A percentile compares a stretch with the other conserved stretches of the same genome.
phyloP scores from a whole-genome alignment of 2,113 vertebrate genomes.

The Cheilinus undulatus region DNA sequence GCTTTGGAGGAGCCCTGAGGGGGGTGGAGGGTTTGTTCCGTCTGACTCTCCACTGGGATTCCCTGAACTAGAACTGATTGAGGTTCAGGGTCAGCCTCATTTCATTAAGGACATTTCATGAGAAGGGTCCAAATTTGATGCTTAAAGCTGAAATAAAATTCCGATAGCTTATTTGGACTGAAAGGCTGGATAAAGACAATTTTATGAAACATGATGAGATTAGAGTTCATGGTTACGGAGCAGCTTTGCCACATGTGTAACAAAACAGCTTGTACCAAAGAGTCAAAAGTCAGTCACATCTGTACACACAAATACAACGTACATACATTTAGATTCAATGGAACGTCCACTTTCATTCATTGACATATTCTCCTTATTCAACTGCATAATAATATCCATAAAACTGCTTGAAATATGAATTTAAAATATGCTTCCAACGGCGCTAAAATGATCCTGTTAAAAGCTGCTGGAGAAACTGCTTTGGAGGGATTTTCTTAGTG shows the following conservation, averaged over 20 bases:
- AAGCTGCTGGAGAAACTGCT: too few species aligned
- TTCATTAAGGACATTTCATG: constrained; percentile 60
- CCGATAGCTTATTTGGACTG: neutral
- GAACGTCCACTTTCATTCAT: too few species aligned
- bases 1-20: constrained; percentile 36
- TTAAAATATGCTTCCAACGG: neutral
- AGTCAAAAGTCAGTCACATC: neutral
- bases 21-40: constrained; percentile 35
- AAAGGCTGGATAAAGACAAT: constrained; percentile 19
- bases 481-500: too few species aligned
- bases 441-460: neutral
- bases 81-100: constrained; percentile 51
- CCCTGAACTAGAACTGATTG: constrained; percentile 43
- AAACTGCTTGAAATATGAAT: neutral
- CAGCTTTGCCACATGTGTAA: constrained; percentile 18
- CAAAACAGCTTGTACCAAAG: too few species aligned
- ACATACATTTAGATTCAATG: neutral
- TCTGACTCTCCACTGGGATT: constrained; percentile 55
- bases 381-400: neutral
- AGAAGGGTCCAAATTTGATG: constrained; percentile 44
- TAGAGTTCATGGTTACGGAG: constrained; percentile 22
- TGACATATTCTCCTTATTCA: neutral
- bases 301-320: neutral
- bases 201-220: constrained; percentile 51
- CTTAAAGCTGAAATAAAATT: constrained; percentile 40